phyloP scores from a whole-genome alignment of 2,888 invertebrate species.

The Tethea ocularis region DNA sequence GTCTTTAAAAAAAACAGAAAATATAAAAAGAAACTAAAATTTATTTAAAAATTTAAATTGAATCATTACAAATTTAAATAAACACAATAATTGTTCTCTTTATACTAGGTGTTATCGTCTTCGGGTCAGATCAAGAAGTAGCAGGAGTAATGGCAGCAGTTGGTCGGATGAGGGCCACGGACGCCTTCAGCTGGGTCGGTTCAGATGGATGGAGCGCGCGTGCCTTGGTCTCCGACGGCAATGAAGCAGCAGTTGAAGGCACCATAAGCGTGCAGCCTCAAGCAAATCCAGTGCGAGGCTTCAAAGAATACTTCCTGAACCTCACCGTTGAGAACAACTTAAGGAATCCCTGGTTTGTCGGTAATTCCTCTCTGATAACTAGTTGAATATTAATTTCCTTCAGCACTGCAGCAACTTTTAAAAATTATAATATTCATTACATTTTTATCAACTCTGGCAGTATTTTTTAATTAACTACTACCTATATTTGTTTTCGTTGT shows the following conservation, averaged over 20 bases:
- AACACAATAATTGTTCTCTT: neutral
- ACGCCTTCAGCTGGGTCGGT: constrained; percentile 96
- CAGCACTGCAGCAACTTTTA: neutral
- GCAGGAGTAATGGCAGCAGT: constrained; percentile 97
- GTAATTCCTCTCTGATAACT: constrained; percentile 74
- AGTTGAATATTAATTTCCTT: neutral
- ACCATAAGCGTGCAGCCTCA: constrained; percentile 97
- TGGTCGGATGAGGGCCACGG: constrained; percentile 91
- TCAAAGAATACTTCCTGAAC: constrained; percentile 93
- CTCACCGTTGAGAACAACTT: constrained; percentile 93
- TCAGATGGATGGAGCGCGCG: constrained; percentile 98
- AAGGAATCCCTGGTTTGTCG: constrained; percentile 97
- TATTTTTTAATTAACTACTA: no score
- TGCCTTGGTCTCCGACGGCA: constrained; percentile 92
- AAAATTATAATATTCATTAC: no score
- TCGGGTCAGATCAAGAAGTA: constrained; percentile 98
- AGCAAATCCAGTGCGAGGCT: constrained; percentile 93
- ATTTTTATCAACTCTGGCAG: no score
- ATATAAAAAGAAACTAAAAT: no score
- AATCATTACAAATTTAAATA: no score
- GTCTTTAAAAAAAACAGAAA: no score
- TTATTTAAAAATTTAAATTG: no score
- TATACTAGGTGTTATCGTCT: constrained; percentile 95
- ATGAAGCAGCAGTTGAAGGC: constrained; percentile 89
- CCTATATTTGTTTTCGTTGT: no score